Conservation (phyloP, 2,888 invertebrate genomes). For the Meghimatium bilineatum region DNA sequence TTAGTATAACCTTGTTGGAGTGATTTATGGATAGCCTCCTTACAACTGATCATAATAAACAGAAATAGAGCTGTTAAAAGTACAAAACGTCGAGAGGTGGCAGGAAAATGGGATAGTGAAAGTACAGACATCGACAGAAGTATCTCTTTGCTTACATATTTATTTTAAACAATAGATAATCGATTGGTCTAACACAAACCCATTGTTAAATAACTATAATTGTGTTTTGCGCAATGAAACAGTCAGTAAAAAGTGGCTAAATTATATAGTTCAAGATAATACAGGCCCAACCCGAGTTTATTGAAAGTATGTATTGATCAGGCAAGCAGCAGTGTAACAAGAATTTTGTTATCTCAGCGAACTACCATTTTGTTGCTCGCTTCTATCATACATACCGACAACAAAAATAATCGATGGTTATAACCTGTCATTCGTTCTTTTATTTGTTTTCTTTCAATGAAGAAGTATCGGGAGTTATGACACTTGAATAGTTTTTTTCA, state of each 20-base stretch:
- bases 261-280: background rate
- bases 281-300: background rate
- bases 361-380: background rate
- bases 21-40: too few relatives aligned
- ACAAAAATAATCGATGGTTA: background rate
- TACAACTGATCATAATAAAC: too few relatives aligned
- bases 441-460: background rate
- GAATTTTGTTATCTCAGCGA: slow-evolving; percentile 6
- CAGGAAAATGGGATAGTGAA: too few relatives aligned
- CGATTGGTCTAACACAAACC: slow-evolving; percentile 4
- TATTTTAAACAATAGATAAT: slow-evolving; percentile 12
- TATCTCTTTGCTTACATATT: background rate
- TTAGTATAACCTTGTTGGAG: too few relatives aligned
- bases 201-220: slow-evolving; percentile 16
- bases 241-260: slow-evolving; percentile 14
- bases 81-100: too few relatives aligned
- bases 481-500: background rate
- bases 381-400: background rate
- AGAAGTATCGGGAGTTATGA: background rate
- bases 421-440: background rate
- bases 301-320: background rate
- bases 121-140: background rate
- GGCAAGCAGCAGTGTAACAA: background rate
- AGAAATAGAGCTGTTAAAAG: too few relatives aligned
- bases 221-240: background rate